Evolutionary conservation across 2,113 vertebrate genomes (phyloP).

Genomic region (Typhlomys cinereus): DNA sequence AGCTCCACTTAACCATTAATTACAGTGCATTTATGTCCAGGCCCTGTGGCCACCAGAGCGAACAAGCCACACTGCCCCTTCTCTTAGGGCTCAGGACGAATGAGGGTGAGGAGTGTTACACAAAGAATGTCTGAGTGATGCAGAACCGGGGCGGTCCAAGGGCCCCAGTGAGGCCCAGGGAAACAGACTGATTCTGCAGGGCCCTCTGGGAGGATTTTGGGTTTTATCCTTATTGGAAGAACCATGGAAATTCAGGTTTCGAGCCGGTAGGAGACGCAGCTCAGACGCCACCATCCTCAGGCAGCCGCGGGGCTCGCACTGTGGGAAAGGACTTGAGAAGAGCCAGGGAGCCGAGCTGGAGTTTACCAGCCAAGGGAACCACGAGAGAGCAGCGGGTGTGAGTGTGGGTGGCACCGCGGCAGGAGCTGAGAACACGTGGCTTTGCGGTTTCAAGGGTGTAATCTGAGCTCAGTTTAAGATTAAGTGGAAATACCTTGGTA

Average conservation of each 20-base stretch:
- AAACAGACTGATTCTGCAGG: neutral
- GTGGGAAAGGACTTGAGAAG: no score
- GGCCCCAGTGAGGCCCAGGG: no score
- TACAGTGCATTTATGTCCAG: neutral
- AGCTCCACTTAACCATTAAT: neutral
- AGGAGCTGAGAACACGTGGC: no score
- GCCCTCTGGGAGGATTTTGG: neutral
- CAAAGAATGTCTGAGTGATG: neutral
- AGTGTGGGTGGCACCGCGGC: no score
- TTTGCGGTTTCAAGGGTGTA: no score
- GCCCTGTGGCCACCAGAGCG: neutral
- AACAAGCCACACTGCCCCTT: fast-evolving
- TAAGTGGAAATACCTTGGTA: no score
- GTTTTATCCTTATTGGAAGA: neutral
- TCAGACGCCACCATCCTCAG: no score
- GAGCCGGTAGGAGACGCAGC: neutral
- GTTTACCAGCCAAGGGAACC: no score
- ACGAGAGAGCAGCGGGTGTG: no score
- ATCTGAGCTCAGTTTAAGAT: no score
- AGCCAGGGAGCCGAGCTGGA: no score
- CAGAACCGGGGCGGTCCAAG: neutral
- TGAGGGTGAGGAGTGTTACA: neutral
- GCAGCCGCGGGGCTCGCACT: no score
- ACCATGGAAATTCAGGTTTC: neutral
- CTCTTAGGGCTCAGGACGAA: neutral